A percentile compares a stretch with the other conserved stretches of the same genome.
Evolutionary conservation across 2,888 invertebrate genomes (phyloP).

Genomic region (Aphidius colemani): DNA sequence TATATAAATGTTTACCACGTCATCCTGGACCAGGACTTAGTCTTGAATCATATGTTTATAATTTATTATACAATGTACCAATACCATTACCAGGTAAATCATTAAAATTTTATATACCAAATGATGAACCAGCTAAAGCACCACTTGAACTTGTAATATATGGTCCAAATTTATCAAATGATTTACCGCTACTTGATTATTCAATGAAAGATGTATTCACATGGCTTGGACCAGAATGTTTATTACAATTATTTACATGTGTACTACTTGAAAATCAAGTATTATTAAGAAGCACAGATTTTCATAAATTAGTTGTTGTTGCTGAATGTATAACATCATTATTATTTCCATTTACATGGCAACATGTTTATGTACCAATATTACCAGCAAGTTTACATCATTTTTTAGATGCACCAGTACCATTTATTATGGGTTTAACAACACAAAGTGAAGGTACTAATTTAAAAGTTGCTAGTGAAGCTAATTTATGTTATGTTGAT

Average conservation of each 20-base stretch:
- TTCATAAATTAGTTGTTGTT: constrained; percentile 93
- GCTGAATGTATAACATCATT: constrained; percentile 91
- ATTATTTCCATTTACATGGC: constrained; percentile 95
- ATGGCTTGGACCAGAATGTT: constrained; percentile 88
- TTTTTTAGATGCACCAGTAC: constrained; percentile 98
- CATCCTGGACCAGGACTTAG: constrained; percentile 78
- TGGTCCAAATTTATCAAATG: constrained; percentile 76
- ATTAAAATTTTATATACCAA: constrained; percentile 62
- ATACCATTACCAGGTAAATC: constrained; percentile 89
- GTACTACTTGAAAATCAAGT: constrained; percentile 96
- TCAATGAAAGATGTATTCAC: constrained; percentile 86
- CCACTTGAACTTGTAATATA: constrained; percentile 68
- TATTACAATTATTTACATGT: constrained; percentile 92
- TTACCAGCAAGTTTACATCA: constrained; percentile 92
- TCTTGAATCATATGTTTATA: constrained; percentile 93
- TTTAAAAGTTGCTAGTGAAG: constrained; percentile 63
- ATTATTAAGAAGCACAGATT: constrained; percentile 90
- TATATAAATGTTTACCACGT: constrained; percentile 82
- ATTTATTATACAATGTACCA: constrained; percentile 91
- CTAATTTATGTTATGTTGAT: constrained; percentile 93
- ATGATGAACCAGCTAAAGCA: constrained; percentile 56
- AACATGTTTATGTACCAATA: constrained; percentile 98
- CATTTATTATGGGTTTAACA: constrained; percentile 94
- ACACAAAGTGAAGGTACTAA: constrained; percentile 58
- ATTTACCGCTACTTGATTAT: constrained; percentile 94